Evolutionary conservation across 2,797 vertebrate genomes (phyloP).

Genomic region (Danio aesculapii): DNA sequence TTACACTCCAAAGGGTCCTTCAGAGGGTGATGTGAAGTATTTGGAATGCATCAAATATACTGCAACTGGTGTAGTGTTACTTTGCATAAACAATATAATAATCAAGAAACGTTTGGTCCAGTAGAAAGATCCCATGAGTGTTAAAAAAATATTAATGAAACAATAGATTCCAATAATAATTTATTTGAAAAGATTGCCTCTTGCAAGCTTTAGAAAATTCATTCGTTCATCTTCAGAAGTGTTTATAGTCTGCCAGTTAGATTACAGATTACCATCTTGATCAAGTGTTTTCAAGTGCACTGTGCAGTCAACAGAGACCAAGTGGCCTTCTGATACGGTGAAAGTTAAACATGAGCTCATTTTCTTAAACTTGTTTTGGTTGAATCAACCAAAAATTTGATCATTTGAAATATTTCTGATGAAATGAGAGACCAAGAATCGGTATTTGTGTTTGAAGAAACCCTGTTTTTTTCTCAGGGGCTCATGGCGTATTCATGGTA

Average conservation of each 20-base stretch:
- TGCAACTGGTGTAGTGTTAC: no score
- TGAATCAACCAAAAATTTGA: neutral
- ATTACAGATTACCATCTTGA: neutral
- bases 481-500: constrained; percentile 82
- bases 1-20: no score
- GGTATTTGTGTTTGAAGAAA: neutral
- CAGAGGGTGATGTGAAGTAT: no score
- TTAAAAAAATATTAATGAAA: neutral
- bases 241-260: neutral
- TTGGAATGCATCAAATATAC: no score
- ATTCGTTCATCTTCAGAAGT: neutral
- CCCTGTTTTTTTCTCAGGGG: constrained; percentile 69
- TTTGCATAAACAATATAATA: no score
- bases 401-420: neutral
- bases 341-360: constrained; percentile 1
- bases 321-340: neutral
- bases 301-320: neutral
- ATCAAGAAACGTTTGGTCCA: no score
- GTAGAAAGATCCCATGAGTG: neutral
- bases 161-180: neutral
- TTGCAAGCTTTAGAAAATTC: neutral
- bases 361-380: neutral
- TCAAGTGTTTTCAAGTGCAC: neutral
- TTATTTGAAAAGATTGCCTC: neutral
- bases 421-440: neutral